Evolutionary conservation across 2,888 invertebrate genomes (phyloP).

Genomic region (Phrixothrix hirtus): DNA sequence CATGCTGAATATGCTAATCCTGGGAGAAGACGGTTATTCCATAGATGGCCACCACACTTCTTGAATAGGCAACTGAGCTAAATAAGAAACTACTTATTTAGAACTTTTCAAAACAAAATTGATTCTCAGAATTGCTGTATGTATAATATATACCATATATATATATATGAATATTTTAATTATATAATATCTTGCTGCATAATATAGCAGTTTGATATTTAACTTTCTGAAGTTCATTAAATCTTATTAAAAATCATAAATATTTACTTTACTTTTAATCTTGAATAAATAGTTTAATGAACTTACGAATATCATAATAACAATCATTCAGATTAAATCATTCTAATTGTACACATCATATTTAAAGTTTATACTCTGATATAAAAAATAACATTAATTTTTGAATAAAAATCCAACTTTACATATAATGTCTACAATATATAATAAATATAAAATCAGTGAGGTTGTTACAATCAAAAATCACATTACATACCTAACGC

Average conservation of each 20-base stretch:
- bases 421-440: too few species aligned
- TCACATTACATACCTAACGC: slow-evolving; percentile 45
- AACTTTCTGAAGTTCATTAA: neutral
- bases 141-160: too few species aligned
- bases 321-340: too few species aligned
- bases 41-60: slow-evolving; percentile 38
- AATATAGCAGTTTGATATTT: neutral
- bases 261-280: neutral
- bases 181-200: slow-evolving; percentile 2
- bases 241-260: neutral
- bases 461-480: slow-evolving; percentile 27
- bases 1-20: slow-evolving; percentile 36
- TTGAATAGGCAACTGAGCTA: slow-evolving; percentile 52
- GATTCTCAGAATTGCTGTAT: slow-evolving; percentile 20
- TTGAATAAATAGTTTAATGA: neutral
- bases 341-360: too few species aligned
- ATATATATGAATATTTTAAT: too few species aligned
- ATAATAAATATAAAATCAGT: slow-evolving; percentile 4
- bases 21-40: slow-evolving; percentile 35
- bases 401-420: too few species aligned
- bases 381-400: too few species aligned
- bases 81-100: slow-evolving; percentile 47
- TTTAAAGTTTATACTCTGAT: too few species aligned
- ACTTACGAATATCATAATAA: too few species aligned
- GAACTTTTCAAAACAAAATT: slow-evolving; percentile 23